Conservation (phyloP, 2,113 vertebrate genomes). For the Microtus oregoni region DNA sequence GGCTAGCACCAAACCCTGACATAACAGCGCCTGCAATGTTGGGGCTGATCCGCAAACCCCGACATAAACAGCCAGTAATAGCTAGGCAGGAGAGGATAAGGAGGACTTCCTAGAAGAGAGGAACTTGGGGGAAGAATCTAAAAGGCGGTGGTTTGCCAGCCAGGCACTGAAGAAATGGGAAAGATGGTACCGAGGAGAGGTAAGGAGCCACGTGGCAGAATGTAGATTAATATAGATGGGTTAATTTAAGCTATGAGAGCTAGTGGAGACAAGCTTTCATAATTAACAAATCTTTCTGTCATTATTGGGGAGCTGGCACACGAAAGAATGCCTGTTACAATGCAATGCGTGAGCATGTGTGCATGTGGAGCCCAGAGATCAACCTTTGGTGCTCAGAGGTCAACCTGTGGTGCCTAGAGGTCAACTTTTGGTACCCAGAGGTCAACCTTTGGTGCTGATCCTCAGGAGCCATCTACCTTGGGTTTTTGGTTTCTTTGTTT, state of each 20-base stretch:
- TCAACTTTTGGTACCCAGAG: neutral
- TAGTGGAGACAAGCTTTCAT: no score
- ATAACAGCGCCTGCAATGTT: no score
- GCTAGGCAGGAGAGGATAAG: neutral
- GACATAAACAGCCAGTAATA: neutral
- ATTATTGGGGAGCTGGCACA: no score
- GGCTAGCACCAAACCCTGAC: no score
- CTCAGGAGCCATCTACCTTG: no score
- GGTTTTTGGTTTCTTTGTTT: neutral
- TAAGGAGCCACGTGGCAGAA: neutral
- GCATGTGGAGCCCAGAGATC: neutral
- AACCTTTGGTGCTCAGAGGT: neutral
- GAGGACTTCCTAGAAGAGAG: neutral
- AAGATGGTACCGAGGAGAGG: neutral
- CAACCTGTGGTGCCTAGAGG: no score
- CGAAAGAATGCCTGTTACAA: no score
- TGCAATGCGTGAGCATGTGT: neutral
- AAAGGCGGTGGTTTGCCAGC: neutral
- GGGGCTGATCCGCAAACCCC: no score
- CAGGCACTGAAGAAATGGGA: neutral
- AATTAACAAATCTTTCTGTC: no score
- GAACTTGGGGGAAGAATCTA: neutral
- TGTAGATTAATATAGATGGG: no score
- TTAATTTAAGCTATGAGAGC: no score
- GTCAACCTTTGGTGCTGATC: neutral